Evolutionary conservation across 2,888 invertebrate species (phyloP).

Genomic region (Aricia artaxerxes): DNA sequence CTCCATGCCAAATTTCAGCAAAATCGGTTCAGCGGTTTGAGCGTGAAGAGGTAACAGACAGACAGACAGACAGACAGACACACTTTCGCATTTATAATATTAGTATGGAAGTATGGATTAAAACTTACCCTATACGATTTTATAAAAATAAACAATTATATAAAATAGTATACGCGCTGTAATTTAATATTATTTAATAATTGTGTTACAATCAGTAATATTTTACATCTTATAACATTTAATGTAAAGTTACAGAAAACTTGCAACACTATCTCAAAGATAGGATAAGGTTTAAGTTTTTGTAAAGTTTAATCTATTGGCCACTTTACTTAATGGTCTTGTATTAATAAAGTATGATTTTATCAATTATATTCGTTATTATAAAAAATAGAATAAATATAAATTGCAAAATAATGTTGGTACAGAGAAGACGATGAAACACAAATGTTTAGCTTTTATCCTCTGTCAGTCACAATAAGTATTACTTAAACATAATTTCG

Average conservation of each 20-base stretch:
- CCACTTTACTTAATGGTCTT: background rate
- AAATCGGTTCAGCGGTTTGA: no score
- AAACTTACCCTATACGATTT: no score
- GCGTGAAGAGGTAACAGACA: no score
- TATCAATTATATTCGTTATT: background rate
- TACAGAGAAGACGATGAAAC: background rate
- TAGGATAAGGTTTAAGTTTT: constrained; percentile 19
- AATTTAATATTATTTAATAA: background rate
- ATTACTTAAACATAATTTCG: no score
- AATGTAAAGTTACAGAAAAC: background rate
- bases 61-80: no score
- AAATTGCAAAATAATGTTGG: background rate
- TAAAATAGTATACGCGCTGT: no score
- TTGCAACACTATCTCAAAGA: constrained; percentile 37
- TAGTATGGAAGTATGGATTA: no score
- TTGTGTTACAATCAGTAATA: background rate
- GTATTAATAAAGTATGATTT: constrained; percentile 16
- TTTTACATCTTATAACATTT: background rate
- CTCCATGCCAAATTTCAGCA: no score
- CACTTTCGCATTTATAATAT: no score
- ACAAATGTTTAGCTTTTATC: background rate
- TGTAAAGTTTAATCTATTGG: constrained; percentile 19
- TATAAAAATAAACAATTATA: no score
- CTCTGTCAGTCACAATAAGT: background rate
- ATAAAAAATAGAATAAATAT: background rate